Evolutionary conservation across 1,140 invertebrate species (phyloP).

Genomic region (Bombus waltoni): DNA sequence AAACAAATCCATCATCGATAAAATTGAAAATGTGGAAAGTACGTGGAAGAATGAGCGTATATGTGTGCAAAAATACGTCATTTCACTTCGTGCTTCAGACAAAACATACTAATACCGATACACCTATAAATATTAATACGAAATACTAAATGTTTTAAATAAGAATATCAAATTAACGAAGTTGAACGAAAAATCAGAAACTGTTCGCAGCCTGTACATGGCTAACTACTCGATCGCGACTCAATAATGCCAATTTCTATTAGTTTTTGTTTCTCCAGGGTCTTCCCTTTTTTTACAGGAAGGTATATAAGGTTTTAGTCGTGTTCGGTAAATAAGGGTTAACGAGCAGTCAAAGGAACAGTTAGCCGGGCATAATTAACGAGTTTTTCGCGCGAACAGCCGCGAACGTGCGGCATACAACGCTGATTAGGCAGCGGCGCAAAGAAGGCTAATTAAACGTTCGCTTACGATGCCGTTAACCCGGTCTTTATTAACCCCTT

Average conservation of each 20-base stretch:
- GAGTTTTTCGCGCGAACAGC: constrained; percentile 10
- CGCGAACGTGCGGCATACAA: constrained; percentile 2
- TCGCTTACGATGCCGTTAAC: constrained; percentile 46
- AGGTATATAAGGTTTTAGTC: not conserved
- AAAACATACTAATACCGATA: too few relatives aligned
- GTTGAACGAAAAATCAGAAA: too few relatives aligned
- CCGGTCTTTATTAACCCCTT: constrained; percentile 47
- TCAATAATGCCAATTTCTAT: not conserved
- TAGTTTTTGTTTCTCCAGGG: too few relatives aligned
- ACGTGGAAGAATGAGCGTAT: too few relatives aligned
- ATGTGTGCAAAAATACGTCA: too few relatives aligned
- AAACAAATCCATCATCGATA: too few relatives aligned
- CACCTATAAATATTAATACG: too few relatives aligned
- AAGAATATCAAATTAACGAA: too few relatives aligned
- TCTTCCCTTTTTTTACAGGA: not conserved
- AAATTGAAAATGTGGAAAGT: too few relatives aligned
- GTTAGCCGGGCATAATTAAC: constrained; percentile 46
- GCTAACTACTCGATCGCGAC: not conserved
- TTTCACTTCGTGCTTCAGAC: too few relatives aligned
- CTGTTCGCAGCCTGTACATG: too few relatives aligned
- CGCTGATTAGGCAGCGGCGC: constrained; percentile 32
- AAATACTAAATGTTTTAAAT: too few relatives aligned
- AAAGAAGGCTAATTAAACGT: constrained; percentile 49
- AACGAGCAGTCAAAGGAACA: constrained; percentile 50
- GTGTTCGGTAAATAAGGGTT: constrained; percentile 41